These are phyloP conservation scores for Philopotamus ludificatus DNA, from an alignment of 1,140 invertebrate genomes.

Conservation along the genomic window DNA sequence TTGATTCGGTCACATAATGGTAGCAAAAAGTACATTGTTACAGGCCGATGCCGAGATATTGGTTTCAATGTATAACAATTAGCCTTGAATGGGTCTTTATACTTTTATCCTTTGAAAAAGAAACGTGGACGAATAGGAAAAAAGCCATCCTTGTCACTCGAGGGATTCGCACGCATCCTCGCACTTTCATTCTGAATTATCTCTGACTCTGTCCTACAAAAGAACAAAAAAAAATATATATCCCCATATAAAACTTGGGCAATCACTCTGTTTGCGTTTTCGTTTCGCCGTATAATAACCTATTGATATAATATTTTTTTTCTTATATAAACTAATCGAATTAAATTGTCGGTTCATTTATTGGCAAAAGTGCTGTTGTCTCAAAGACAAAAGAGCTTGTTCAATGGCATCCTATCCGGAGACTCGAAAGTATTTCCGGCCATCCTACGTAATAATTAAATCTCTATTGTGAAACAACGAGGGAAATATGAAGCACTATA, in stretches of 20 bases:
- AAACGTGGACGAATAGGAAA: conserved; percentile 6
- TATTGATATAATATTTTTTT: neutral
- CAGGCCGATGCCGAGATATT: conserved; percentile 15
- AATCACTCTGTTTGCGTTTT: neutral
- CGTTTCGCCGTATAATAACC: neutral
- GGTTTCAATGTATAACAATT: conserved; percentile 36
- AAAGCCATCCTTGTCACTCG: conserved; percentile 16
- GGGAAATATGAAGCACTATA: neutral
- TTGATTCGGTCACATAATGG: neutral
- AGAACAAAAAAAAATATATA: neutral
- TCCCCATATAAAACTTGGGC: neutral
- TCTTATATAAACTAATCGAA: neutral
- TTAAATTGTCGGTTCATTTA: neutral
- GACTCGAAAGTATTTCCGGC: neutral
- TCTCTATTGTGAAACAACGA: neutral
- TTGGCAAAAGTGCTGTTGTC: neutral
- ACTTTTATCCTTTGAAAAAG: conserved; percentile 16
- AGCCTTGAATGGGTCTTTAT: conserved; percentile 29
- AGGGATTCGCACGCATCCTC: conserved; percentile 7
- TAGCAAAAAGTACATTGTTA: conserved; percentile 23
- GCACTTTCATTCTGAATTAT: conserved; percentile 5
- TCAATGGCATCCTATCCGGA: neutral
- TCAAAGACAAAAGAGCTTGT: neutral
- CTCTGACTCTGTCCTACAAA: neutral
- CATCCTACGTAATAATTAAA: neutral